Conservation (phyloP, 2,113 vertebrate genomes). For the Urocolius indicus region DNA sequence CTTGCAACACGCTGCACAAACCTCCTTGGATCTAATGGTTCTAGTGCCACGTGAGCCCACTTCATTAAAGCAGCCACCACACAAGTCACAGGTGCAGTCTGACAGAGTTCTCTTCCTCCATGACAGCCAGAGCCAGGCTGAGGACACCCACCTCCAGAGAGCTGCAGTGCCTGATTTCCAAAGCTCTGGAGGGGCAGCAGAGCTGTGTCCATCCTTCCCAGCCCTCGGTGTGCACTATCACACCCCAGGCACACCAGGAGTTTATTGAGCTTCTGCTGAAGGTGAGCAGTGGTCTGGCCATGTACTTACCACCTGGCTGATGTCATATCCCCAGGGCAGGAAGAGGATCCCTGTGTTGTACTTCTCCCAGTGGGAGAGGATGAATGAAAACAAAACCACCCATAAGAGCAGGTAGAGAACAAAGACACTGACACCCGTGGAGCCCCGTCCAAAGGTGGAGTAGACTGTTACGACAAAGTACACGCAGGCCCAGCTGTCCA, state of each 20-base stretch:
- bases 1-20: accelerated
- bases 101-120: background rate
- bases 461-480: constrained; percentile 98
- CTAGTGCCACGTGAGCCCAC: accelerated
- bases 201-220: background rate
- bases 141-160: background rate
- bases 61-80: background rate
- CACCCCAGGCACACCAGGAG: background rate
- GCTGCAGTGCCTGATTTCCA: accelerated
- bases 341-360: constrained; percentile 98
- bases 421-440: constrained; percentile 88
- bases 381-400: constrained; percentile 98
- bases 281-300: accelerated
- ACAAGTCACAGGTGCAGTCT: background rate
- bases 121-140: background rate
- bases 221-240: accelerated
- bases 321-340: constrained; percentile 97
- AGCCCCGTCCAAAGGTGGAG: constrained; percentile 93
- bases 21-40: background rate
- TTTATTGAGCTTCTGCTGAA: background rate
- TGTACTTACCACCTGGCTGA: constrained; percentile 95
- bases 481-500: constrained; percentile 98
- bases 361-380: constrained; percentile 99
- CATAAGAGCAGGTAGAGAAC: constrained; percentile 93
- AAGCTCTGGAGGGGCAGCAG: background rate